Percentiles rank a stretch among this genome's conserved stretches.
phyloP scores from a whole-genome alignment of 1,140 invertebrate genomes.

The Heliconius melpomene region DNA sequence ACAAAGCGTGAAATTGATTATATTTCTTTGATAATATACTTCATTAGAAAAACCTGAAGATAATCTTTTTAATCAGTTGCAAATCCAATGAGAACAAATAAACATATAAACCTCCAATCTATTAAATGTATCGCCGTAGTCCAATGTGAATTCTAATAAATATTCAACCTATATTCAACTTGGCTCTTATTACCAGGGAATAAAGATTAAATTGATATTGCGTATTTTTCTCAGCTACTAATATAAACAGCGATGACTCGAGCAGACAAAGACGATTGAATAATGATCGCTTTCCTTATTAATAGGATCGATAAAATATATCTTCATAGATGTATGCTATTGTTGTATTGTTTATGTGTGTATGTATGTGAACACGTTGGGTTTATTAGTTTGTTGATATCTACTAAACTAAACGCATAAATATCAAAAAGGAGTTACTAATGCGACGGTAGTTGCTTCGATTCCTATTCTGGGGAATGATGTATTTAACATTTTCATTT shows the following conservation, averaged over 20 bases:
- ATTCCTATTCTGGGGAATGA: no score
- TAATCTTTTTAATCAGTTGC: neutral
- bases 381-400: no score
- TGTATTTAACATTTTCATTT: no score
- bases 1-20: no score
- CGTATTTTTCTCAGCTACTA: neutral
- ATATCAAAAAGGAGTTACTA: no score
- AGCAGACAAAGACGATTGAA: slow-evolving; percentile 33
- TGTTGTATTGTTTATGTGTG: slow-evolving; percentile 6
- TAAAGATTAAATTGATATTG: neutral
- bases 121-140: neutral
- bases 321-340: slow-evolving; percentile 13
- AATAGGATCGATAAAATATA: slow-evolving; percentile 27
- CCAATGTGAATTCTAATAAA: slow-evolving; percentile 7
- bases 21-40: no score
- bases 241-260: slow-evolving; percentile 21
- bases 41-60: no score
- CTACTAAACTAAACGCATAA: no score
- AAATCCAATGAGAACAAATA: neutral
- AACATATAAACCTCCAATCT: neutral
- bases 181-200: neutral
- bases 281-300: slow-evolving; percentile 36
- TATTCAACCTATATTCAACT: neutral
- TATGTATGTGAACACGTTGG: neutral
- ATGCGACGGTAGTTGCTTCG: no score